Evolutionary conservation across 2,888 invertebrate species (phyloP).

Genomic region (Cantharis rustica): DNA sequence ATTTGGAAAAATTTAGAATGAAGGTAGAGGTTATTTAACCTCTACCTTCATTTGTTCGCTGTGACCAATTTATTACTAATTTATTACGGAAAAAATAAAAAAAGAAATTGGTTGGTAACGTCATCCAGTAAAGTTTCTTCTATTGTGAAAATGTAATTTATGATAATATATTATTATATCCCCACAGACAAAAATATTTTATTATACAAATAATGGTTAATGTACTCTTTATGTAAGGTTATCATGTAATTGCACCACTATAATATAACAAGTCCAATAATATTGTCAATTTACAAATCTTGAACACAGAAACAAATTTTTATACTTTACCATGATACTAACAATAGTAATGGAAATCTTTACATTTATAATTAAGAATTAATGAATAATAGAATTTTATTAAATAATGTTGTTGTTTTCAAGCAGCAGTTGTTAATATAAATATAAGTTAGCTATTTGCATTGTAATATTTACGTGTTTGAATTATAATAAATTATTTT

Average conservation of each 20-base stretch:
- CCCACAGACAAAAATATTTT: not conserved
- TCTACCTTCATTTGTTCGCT: too few relatives aligned
- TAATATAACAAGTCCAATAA: not conserved
- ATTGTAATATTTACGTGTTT: not conserved
- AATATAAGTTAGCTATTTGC: not conserved
- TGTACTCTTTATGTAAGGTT: not conserved
- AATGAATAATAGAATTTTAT: not conserved
- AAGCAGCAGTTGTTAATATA: too few relatives aligned
- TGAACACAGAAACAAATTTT: not conserved
- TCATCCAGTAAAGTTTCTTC: not conserved
- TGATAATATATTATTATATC: too few relatives aligned
- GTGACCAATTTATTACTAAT: too few relatives aligned
- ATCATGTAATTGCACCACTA: not conserved
- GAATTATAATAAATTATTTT: not conserved
- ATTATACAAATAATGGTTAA: not conserved
- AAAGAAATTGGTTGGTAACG: too few relatives aligned
- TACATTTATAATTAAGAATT: not conserved
- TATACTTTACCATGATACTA: not conserved
- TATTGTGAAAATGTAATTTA: not conserved
- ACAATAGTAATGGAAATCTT: not conserved
- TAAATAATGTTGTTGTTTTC: too few relatives aligned
- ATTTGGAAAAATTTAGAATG: too few relatives aligned
- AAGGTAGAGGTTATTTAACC: too few relatives aligned
- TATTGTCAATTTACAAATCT: not conserved
- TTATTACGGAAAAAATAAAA: not conserved